Base-by-base conservation (phyloP, 2,797 vertebrate genomes). In the Molothrus ater region DNA sequence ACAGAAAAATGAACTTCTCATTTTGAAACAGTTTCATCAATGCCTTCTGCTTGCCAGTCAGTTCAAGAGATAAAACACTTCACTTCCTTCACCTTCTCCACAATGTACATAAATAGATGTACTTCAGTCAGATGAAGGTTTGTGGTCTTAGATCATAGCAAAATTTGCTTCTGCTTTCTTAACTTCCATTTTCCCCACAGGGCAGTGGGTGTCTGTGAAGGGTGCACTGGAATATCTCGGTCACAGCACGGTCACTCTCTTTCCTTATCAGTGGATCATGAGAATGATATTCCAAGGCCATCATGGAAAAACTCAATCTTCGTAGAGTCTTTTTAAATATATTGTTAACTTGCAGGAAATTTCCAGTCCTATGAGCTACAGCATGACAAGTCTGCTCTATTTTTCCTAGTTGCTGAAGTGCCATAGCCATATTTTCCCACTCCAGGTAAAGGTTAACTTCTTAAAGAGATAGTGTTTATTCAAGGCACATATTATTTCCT, bases 121-220 rank as follows among this genome's bases (percentile, higher is more conserved):
- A 66, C 60, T 80, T 91, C 82, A 92, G 79, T 80, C 91, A 93
- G 93, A 94, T 86, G 85, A 93, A 89, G 84, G 86, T 86, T 91
- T 95, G 92, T 64, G 95, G 92, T 90, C 92, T 87, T 53, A 80
- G 72, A 95, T 93, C 68, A 92, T 6, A 94, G 72, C 72, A 50
- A 66, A 95, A 68, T 78, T 61, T 94, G 95, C 88, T 97, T 98
- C 96, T 97, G 93, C 94, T 97, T 98, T 97, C 90, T 94, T 51
- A 81, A 93, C 59, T 97, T 97, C 96, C 85, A 91, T 96, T 97
- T 97, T 94, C 96, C 95, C 81, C 90, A 19, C 1, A 14, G 75
- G 60, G 80, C 24, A 80, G 76, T 31, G 64, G 50, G 72, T 78
- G 80, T 86, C 86, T 97, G 89, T 19, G 31, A 93, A 96, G 65